A percentile compares a stretch with the other conserved stretches of the same genome.
Conservation (phyloP, 2,888 invertebrate species). For the Acleris sparsana region DNA sequence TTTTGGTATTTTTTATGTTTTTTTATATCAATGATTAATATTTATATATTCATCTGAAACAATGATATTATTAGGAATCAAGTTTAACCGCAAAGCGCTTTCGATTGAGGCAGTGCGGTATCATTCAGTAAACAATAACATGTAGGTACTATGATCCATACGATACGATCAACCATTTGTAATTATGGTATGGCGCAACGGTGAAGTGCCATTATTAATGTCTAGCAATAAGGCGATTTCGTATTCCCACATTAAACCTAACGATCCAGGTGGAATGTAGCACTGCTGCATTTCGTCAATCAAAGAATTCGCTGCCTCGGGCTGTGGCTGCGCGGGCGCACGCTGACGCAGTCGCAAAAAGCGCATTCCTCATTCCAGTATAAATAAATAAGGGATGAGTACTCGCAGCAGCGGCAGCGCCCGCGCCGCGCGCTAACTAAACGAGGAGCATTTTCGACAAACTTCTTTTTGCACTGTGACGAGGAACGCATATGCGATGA, state of each 20-base stretch:
- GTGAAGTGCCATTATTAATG: conserved; percentile 40
- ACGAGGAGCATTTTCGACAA: conserved; percentile 80
- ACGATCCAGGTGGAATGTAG: conserved; percentile 69
- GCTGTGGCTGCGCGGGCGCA: conserved; percentile 62
- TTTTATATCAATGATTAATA: background rate
- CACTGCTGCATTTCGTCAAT: conserved; percentile 75
- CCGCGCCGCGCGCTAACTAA: conserved; percentile 62
- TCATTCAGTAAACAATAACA: no score
- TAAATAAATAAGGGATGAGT: conserved; percentile 83
- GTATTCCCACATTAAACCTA: conserved; percentile 58
- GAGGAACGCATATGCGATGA: conserved; percentile 81
- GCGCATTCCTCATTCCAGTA: conserved; percentile 78
- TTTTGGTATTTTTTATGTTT: background rate
- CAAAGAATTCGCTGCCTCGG: conserved; percentile 73
- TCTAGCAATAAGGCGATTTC: conserved; percentile 33
- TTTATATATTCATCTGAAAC: background rate
- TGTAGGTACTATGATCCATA: no score
- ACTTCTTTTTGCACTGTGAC: conserved; percentile 77
- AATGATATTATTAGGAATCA: no score
- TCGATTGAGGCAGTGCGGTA: no score
- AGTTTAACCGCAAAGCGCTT: no score
- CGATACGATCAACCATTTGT: background rate
- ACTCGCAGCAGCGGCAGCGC: conserved; percentile 57
- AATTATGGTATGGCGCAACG: conserved; percentile 29
- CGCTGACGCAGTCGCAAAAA: conserved; percentile 72